Percentiles rank a stretch among this genome's conserved stretches.
Conservation (phyloP, 2,797 vertebrate species). For the Sarcophilus harrisii region DNA sequence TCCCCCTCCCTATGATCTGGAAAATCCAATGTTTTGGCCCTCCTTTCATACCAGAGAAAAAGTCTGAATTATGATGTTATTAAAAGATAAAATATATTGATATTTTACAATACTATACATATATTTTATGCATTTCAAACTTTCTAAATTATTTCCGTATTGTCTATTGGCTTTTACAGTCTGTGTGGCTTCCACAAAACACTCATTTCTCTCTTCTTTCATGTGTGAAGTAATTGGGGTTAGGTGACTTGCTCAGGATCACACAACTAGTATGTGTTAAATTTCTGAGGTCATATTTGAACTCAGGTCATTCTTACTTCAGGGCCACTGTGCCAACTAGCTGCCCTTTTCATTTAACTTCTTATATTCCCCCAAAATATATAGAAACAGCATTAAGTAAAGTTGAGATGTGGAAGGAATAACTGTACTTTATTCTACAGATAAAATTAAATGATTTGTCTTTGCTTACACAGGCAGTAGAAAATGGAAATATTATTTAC, state of each 20-base stretch:
- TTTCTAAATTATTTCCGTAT: not conserved
- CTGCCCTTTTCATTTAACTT: not conserved
- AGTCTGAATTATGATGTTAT: not conserved
- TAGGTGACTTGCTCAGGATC: no score
- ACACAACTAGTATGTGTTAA: no score
- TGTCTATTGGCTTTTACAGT: not conserved
- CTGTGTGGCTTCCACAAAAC: not conserved
- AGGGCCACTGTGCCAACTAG: no score
- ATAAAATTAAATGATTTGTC: not conserved
- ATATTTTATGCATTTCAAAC: not conserved
- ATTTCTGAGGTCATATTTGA: no score
- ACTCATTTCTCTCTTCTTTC: no score
- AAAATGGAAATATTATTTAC: not conserved
- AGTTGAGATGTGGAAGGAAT: not conserved
- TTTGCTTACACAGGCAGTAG: not conserved
- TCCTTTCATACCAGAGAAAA: not conserved
- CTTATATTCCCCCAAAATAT: not conserved
- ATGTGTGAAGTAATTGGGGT: no score
- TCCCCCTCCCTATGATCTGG: not conserved
- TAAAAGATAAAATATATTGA: not conserved
- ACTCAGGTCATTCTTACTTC: no score
- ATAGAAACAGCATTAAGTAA: not conserved
- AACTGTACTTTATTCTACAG: not conserved
- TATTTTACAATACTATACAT: not conserved
- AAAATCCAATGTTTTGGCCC: not conserved